These are phyloP conservation scores for Penaeus chinensis DNA, from an alignment of 1,140 invertebrate species.

Conservation along the genomic window DNA sequence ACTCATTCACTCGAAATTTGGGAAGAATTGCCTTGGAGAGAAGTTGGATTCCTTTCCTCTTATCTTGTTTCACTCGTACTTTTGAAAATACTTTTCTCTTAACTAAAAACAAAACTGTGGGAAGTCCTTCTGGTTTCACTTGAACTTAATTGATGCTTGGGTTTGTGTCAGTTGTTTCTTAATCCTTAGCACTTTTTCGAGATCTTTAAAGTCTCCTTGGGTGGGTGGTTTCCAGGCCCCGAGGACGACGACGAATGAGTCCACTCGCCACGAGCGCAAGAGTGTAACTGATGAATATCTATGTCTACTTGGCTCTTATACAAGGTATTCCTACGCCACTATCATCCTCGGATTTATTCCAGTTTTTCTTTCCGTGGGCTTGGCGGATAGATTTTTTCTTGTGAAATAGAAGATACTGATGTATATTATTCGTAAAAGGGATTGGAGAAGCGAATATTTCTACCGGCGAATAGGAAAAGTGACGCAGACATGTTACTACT, in stretches of 20 bases:
- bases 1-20: conserved; percentile 37
- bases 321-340: conserved; percentile 47
- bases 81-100: too few relatives aligned
- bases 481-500: conserved; percentile 45
- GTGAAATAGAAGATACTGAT: neutral
- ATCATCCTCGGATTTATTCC: neutral
- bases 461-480: neutral
- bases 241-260: neutral
- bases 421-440: neutral
- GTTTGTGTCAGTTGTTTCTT: too few relatives aligned
- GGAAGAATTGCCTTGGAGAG: neutral
- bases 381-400: neutral
- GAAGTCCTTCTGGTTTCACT: too few relatives aligned
- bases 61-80: too few relatives aligned
- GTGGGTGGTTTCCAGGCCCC: neutral
- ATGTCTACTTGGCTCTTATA: conserved; percentile 48
- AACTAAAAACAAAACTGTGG: too few relatives aligned
- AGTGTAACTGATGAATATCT: conserved; percentile 51
- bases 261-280: conserved; percentile 38
- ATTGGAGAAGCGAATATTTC: neutral
- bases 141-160: too few relatives aligned
- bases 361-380: neutral
- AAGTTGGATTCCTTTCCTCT: too few relatives aligned
- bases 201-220: neutral
- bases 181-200: too few relatives aligned